A percentile compares a stretch with the other conserved stretches of the same genome.
phyloP scores from a whole-genome alignment of 2,888 invertebrate species.

The Plagodis dolabraria region DNA sequence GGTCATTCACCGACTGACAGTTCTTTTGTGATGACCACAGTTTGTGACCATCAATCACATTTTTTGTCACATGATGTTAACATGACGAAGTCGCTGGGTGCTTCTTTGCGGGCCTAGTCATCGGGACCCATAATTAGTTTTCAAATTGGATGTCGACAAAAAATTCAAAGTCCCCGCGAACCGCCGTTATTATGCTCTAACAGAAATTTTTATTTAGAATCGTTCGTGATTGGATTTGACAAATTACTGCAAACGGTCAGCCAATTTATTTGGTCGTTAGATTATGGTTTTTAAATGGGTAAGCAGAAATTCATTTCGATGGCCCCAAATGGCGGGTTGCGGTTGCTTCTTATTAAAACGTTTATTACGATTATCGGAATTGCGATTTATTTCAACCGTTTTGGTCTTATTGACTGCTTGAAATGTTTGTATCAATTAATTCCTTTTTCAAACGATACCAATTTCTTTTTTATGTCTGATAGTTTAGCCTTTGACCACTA shows the following conservation, averaged over 20 bases:
- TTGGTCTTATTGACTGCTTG: neutral
- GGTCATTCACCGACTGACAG: slow-evolving; percentile 61
- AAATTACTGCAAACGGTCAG: slow-evolving; percentile 69
- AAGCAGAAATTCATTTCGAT: slow-evolving; percentile 32
- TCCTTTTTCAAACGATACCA: too few species aligned
- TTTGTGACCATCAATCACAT: slow-evolving; percentile 72
- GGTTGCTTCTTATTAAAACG: slow-evolving; percentile 15
- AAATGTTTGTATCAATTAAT: too few species aligned
- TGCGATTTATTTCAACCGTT: neutral
- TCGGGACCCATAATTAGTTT: slow-evolving; percentile 80
- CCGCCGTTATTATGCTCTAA: slow-evolving; percentile 69
- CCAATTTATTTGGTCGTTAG: slow-evolving; percentile 62
- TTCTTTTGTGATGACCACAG: slow-evolving; percentile 66
- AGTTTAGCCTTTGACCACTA: too few species aligned
- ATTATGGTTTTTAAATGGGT: slow-evolving; percentile 20
- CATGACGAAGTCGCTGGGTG: slow-evolving; percentile 77
- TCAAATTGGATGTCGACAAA: slow-evolving; percentile 79
- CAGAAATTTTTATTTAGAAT: slow-evolving; percentile 64
- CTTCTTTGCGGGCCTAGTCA: slow-evolving; percentile 75
- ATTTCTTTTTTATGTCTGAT: too few species aligned
- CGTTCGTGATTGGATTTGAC: slow-evolving; percentile 77
- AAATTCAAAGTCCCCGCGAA: slow-evolving; percentile 70
- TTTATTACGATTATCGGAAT: slow-evolving; percentile 2
- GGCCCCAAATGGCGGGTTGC: slow-evolving; percentile 28
- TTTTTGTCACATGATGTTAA: slow-evolving; percentile 79